These are phyloP conservation scores for Otocyon megalotis DNA, from an alignment of 2,113 vertebrate genomes.

Conservation along the genomic window DNA sequence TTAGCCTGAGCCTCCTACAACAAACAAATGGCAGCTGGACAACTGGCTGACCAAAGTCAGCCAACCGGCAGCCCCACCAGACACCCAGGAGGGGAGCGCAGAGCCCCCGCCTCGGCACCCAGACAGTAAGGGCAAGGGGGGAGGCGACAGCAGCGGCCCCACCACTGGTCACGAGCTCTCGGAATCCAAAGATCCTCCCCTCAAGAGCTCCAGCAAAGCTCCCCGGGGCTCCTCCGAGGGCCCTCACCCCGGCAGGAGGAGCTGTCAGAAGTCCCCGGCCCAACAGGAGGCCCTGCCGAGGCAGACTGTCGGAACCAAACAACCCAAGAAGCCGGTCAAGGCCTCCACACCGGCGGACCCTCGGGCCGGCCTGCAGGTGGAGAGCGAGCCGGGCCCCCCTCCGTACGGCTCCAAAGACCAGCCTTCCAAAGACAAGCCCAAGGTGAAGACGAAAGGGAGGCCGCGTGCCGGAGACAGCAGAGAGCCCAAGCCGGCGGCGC, in stretches of 20 bases:
- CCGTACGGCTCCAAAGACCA: slow-evolving; percentile 82
- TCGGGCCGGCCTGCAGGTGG: slow-evolving; percentile 79
- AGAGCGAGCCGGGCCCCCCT: slow-evolving; percentile 83
- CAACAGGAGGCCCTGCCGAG: neutral
- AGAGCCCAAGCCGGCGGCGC: slow-evolving; percentile 78
- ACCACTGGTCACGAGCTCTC: slow-evolving; percentile 58
- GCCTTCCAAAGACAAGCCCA: slow-evolving; percentile 88
- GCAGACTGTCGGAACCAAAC: slow-evolving; percentile 85
- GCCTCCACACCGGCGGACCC: neutral
- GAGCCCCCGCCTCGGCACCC: slow-evolving; percentile 44
- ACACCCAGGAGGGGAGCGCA: slow-evolving; percentile 71
- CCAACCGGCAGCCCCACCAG: slow-evolving; percentile 83
- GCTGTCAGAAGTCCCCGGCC: slow-evolving; percentile 79
- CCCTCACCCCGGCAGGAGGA: slow-evolving; percentile 74
- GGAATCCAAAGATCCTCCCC: slow-evolving; percentile 78
- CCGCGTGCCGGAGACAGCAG: slow-evolving; percentile 79
- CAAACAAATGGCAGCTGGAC: slow-evolving; percentile 92
- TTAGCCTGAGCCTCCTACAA: slow-evolving; percentile 88
- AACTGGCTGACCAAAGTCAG: slow-evolving; percentile 91
- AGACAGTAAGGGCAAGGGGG: slow-evolving; percentile 70
- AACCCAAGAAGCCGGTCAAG: slow-evolving; percentile 84
- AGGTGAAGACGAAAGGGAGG: slow-evolving; percentile 90
- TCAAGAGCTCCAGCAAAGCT: slow-evolving; percentile 57
- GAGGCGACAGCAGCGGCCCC: neutral
- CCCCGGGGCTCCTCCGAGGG: slow-evolving; percentile 72